phyloP scores from a whole-genome alignment of 2,888 invertebrate species.

The Clusia tigrina region DNA sequence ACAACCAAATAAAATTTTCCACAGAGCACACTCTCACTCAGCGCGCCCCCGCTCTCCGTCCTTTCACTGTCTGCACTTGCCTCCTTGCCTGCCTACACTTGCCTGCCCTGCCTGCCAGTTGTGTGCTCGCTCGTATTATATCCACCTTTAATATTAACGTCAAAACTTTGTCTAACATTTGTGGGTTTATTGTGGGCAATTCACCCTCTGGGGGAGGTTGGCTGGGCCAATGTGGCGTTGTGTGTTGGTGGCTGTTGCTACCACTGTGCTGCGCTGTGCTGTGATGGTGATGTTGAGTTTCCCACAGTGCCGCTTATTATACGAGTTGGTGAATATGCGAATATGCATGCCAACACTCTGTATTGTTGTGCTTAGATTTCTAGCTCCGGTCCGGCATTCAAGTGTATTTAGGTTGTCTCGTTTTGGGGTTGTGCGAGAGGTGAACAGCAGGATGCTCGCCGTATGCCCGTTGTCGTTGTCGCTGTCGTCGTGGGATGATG shows the following conservation, averaged over 20 bases:
- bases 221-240: not conserved
- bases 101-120: not conserved
- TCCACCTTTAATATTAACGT: slow-evolving; percentile 5
- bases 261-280: too few species aligned
- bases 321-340: not conserved
- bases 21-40: not conserved
- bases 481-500: not conserved
- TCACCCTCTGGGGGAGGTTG: not conserved
- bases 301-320: not conserved
- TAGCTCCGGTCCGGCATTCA: not conserved
- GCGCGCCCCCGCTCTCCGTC: not conserved
- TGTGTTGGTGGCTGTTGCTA: not conserved
- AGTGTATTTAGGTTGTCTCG: not conserved
- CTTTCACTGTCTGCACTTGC: not conserved
- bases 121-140: not conserved
- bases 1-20: slow-evolving; percentile 23
- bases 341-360: not conserved
- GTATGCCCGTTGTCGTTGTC: not conserved
- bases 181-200: slow-evolving; percentile 17
- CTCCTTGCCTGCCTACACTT: not conserved
- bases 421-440: not conserved
- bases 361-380: not conserved
- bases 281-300: not conserved
- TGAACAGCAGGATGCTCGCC: not conserved
- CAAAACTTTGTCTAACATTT: slow-evolving; percentile 9